phyloP scores from a whole-genome alignment of 2,113 vertebrate species.

The Accipiter virgatus region DNA sequence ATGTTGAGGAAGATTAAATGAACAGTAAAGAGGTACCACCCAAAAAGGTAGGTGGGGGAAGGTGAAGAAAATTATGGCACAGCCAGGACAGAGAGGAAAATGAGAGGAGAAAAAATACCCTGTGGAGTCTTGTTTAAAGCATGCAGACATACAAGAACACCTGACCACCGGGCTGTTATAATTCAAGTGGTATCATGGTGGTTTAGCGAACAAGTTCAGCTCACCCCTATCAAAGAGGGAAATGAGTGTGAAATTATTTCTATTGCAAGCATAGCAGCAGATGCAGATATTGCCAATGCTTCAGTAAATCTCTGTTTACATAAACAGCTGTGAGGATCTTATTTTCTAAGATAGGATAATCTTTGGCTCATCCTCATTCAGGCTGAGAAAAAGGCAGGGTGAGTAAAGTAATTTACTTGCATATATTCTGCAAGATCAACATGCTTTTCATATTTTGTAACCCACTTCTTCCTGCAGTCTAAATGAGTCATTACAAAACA shows the following conservation, averaged over 20 bases:
- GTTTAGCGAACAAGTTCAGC: background rate
- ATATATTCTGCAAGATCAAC: background rate
- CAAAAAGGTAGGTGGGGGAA: accelerated
- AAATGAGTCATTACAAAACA: background rate
- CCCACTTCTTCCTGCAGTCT: background rate
- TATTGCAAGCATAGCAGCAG: background rate
- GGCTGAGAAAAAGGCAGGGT: background rate
- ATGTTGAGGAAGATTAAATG: background rate
- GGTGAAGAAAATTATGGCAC: background rate
- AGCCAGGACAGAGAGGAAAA: background rate
- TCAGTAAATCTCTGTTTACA: background rate
- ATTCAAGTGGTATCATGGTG: background rate
- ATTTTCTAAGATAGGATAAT: background rate
- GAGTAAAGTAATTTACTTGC: background rate
- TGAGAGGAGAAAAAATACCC: background rate
- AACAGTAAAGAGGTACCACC: background rate
- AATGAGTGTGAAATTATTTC: background rate
- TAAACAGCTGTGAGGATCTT: background rate
- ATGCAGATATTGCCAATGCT: background rate
- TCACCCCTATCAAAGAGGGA: background rate
- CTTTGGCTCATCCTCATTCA: background rate
- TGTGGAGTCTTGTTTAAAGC: background rate
- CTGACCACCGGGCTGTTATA: background rate
- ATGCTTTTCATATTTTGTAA: background rate
- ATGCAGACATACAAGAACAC: background rate